Evolutionary conservation across 2,888 invertebrate genomes (phyloP).

Genomic region (Lasiommata megera): DNA sequence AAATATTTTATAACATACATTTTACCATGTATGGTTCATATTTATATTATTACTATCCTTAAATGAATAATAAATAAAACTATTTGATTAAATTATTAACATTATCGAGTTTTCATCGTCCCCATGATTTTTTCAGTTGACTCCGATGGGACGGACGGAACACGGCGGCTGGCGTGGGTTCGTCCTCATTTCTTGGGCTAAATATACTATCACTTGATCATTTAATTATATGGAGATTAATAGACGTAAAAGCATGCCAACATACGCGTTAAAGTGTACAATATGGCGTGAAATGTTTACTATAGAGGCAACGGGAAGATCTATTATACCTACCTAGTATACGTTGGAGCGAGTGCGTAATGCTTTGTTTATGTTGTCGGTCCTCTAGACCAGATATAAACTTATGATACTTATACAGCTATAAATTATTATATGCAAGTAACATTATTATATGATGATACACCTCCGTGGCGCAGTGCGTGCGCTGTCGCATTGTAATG

Average conservation of each 20-base stretch:
- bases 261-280: constrained; percentile 65
- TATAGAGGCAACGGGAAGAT: constrained; percentile 39
- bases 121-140: constrained; percentile 28
- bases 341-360: neutral
- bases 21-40: too few species aligned
- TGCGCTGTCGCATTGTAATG: too few species aligned
- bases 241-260: constrained; percentile 68
- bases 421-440: too few species aligned
- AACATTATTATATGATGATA: too few species aligned
- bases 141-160: constrained; percentile 47
- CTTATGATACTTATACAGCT: too few species aligned
- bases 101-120: constrained; percentile 10
- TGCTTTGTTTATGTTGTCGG: neutral
- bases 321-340: constrained; percentile 2
- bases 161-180: constrained; percentile 53
- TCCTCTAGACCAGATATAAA: too few species aligned
- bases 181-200: constrained; percentile 75
- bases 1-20: too few species aligned
- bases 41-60: too few species aligned
- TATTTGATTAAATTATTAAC: neutral
- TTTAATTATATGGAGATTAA: constrained; percentile 81
- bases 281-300: constrained; percentile 56
- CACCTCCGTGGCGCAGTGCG: too few species aligned
- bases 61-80: too few species aligned
- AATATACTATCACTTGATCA: constrained; percentile 80